These are phyloP conservation scores for Zoanthus sociatus DNA, from an alignment of 92 coral and sea anemone genomes.

Conservation along the genomic window DNA sequence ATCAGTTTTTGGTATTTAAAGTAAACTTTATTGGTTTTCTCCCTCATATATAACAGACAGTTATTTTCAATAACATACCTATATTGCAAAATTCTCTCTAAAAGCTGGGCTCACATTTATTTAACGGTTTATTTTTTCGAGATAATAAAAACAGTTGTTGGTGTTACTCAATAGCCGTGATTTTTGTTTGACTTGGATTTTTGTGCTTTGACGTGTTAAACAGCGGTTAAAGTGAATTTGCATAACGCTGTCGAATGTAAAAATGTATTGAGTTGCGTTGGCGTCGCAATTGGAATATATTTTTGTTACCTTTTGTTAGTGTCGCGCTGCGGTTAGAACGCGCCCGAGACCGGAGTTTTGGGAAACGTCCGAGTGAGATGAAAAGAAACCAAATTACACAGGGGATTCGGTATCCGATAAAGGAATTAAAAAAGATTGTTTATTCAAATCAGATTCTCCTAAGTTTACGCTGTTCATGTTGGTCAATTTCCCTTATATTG, in stretches of 20 bases:
- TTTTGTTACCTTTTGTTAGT: background rate
- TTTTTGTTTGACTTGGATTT: slow-evolving; percentile 25
- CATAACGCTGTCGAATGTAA: slow-evolving; percentile 40
- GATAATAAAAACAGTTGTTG: background rate
- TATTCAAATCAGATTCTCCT: slow-evolving; percentile 20
- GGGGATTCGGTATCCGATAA: slow-evolving; percentile 13
- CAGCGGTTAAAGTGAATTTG: slow-evolving; percentile 25
- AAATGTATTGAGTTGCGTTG: background rate
- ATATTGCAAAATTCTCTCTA: too few relatives aligned
- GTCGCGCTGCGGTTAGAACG: slow-evolving; percentile 18
- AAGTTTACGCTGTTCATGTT: background rate
- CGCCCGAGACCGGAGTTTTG: background rate
- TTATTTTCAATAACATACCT: background rate
- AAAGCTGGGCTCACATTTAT: background rate
- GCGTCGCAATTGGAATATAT: background rate
- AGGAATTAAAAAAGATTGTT: slow-evolving; percentile 16
- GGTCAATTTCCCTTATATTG: background rate
- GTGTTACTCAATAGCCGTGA: background rate
- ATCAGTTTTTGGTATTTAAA: background rate
- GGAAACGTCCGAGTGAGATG: background rate
- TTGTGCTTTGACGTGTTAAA: slow-evolving; percentile 41
- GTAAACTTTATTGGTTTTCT: background rate
- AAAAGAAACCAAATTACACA: background rate
- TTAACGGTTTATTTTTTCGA: background rate
- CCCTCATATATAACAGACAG: background rate